phyloP scores from a whole-genome alignment of 1,140 invertebrate genomes.

The Agrypnia vestita region DNA sequence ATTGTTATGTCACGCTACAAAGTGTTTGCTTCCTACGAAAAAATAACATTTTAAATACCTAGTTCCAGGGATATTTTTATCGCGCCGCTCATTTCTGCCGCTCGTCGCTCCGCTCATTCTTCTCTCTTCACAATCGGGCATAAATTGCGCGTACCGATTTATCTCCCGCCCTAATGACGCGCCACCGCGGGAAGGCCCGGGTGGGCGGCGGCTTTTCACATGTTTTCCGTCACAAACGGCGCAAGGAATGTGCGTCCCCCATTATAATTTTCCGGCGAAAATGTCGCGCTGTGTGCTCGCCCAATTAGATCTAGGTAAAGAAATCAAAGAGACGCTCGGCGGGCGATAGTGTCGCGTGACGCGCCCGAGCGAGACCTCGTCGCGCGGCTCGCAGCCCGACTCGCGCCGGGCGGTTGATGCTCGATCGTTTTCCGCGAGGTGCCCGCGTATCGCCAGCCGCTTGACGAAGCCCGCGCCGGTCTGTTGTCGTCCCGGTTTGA shows the following conservation, averaged over 20 bases:
- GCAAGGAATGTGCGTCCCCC: not conserved
- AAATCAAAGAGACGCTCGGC: constrained; percentile 3
- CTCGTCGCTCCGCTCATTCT: constrained; percentile 29
- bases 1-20: too few species aligned
- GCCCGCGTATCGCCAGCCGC: not conserved
- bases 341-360: constrained; percentile 7
- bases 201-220: constrained; percentile 12
- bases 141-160: constrained; percentile 33
- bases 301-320: constrained; percentile 15
- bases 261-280: constrained; percentile 21
- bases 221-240: not conserved
- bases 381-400: too few species aligned
- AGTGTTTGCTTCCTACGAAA: too few species aligned
- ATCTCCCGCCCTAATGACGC: constrained; percentile 32
- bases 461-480: too few species aligned
- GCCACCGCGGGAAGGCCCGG: constrained; percentile 1
- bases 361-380: not conserved
- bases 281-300: not conserved
- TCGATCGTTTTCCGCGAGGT: not conserved
- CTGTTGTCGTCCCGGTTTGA: too few species aligned
- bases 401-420: not conserved
- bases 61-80: constrained; percentile 27
- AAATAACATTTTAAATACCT: too few species aligned
- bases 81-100: constrained; percentile 19
- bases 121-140: constrained; percentile 17